These are phyloP conservation scores for Bombus sylvicola DNA, from an alignment of 1,140 invertebrate genomes.

Conservation along the genomic window DNA sequence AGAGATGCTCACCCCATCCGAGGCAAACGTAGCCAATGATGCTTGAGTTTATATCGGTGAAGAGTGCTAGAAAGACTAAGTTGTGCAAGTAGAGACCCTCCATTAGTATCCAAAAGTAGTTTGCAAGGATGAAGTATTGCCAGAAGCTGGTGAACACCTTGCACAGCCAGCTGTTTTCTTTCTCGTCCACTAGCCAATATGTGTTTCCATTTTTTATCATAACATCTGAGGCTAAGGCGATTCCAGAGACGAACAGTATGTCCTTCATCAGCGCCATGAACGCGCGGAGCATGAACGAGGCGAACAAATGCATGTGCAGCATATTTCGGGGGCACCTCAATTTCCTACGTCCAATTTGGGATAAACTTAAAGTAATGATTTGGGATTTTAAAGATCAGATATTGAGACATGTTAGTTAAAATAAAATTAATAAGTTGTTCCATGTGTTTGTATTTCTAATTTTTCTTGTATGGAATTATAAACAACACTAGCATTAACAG, in stretches of 20 bases:
- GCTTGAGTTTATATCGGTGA: constrained; percentile 87
- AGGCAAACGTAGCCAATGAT: constrained; percentile 87
- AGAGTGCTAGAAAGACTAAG: constrained; percentile 89
- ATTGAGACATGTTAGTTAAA: neutral
- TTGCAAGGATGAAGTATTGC: constrained; percentile 90
- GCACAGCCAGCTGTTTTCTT: constrained; percentile 87
- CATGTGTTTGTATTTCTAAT: neutral
- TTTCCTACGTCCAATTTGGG: constrained; percentile 82
- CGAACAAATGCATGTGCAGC: constrained; percentile 88
- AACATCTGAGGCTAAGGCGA: constrained; percentile 82
- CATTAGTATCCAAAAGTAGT: constrained; percentile 92
- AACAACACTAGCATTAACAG: neutral
- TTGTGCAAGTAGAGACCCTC: constrained; percentile 92
- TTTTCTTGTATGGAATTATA: neutral
- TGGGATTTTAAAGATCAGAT: constrained; percentile 1
- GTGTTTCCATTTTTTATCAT: constrained; percentile 75
- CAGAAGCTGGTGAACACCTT: constrained; percentile 87
- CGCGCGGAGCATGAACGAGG: constrained; percentile 87
- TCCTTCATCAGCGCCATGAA: constrained; percentile 85
- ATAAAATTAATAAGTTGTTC: neutral
- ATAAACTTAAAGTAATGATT: constrained; percentile 63
- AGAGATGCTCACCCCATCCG: constrained; percentile 87
- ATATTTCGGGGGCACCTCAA: constrained; percentile 87
- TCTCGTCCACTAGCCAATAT: constrained; percentile 73
- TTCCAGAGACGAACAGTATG: constrained; percentile 84